Evolutionary conservation across 2,888 invertebrate genomes (phyloP).

Genomic region (Pandemis cinnamomeana): DNA sequence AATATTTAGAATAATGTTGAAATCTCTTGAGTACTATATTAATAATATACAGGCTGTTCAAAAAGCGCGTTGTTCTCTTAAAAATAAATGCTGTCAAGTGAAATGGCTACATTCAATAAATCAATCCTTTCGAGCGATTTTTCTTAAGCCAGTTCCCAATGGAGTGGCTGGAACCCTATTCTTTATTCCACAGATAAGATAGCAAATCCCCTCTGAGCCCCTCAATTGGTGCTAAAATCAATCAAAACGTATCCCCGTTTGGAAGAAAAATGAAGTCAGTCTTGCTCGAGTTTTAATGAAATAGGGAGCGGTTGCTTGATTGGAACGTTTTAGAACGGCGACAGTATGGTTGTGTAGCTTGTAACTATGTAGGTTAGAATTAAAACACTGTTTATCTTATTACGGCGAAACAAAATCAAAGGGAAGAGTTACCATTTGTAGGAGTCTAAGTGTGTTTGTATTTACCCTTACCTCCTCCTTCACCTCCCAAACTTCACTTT

Average conservation of each 20-base stretch:
- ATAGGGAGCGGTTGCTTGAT: background rate
- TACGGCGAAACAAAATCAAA: too few relatives aligned
- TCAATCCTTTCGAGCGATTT: conserved; percentile 34
- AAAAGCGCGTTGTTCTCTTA: conserved; percentile 6
- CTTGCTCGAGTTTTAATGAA: conserved; percentile 21
- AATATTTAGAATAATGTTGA: too few relatives aligned
- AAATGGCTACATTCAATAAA: conserved; percentile 28
- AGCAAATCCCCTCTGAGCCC: conserved; percentile 28
- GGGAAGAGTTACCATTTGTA: too few relatives aligned
- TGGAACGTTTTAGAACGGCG: conserved; percentile 1
- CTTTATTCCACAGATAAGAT: conserved; percentile 43
- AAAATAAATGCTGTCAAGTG: conserved; percentile 6
- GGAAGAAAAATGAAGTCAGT: conserved; percentile 38
- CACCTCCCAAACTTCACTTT: too few relatives aligned
- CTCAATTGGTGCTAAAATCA: conserved; percentile 43
- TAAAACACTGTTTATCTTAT: background rate
- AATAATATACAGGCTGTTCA: background rate
- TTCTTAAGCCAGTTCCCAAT: conserved; percentile 35
- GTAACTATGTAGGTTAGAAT: background rate
- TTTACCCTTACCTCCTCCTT: too few relatives aligned
- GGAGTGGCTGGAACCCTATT: conserved; percentile 32
- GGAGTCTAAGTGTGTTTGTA: too few relatives aligned
- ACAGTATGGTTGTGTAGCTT: background rate
- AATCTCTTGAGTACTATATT: too few relatives aligned
- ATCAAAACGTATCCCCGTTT: conserved; percentile 35